Evolutionary conservation across 2,113 vertebrate species (phyloP), one percentile per base, ranked within the genome.

Genomic region (Thunnus thynnus): DNA sequence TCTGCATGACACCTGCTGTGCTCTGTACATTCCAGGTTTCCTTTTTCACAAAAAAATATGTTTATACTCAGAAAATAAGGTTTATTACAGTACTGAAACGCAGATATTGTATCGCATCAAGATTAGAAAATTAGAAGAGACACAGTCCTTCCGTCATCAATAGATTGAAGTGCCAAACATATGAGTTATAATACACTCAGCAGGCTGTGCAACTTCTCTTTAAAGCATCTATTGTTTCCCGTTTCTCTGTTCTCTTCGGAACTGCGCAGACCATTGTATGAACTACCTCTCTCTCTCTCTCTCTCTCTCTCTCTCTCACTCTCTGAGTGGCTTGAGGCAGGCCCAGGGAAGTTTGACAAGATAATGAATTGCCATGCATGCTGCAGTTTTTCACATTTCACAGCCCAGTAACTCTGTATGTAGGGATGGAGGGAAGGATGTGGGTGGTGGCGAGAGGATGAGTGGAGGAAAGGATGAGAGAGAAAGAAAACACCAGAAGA

Each of bases 301-400:
- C 50, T 46, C 13, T 63, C 48, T 70, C 36, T 13, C 22, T 79
- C 70, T 51, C 58, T 70, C 69, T 30, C 58, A 56, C 30, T 58
- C 70, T 63, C 56, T 51, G 57, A 3, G 8, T 73, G 63, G 82
- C 73, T 79, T 16, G 58, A 89, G 84, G 73, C 87, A 73, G 83
- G 86, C 91, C 83, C 77, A 77, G 85, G 80, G 90, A 91, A 90
- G 85, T 94, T 93, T 94, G 94, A 94, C 91, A 94, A 91, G 94
- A 94, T 94, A 94, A 95, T 94, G 92, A 94, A 95, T 94, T 86
- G 82, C 90, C 74, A 86, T 87, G 90, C 92, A 91, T 88, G 89
- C 89, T 88, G 91, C 92, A 91, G 91, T 94, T 93, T 93, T 94
- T 93, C 87, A 90, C 89, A 94, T 94, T 95, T 94, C 91, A 93